phyloP scores from a whole-genome alignment of 2,113 vertebrate genomes.

The Propithecus coquereli region DNA sequence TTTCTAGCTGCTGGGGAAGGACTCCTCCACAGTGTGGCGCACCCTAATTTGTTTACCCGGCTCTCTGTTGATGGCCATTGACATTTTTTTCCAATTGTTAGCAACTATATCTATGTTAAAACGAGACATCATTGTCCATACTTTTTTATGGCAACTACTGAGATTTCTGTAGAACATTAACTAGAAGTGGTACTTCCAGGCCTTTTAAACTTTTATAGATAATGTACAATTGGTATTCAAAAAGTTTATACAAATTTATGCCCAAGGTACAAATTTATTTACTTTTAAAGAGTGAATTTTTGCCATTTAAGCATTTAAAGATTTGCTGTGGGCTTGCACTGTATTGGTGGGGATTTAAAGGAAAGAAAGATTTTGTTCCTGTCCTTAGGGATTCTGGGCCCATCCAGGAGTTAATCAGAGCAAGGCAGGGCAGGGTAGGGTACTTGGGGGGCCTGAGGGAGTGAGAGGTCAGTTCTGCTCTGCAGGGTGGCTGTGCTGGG shows the following conservation, averaged over 20 bases:
- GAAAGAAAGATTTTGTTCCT: background rate
- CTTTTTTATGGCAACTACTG: background rate
- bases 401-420: background rate
- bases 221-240: background rate
- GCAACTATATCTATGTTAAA: background rate
- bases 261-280: background rate
- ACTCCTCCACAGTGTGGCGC: no score
- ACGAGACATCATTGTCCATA: background rate
- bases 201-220: background rate
- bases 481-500: background rate
- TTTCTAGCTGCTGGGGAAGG: background rate
- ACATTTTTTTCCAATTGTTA: constrained; percentile 12
- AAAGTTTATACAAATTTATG: background rate
- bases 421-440: background rate
- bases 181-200: background rate
- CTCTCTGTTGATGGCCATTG: background rate
- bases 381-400: background rate
- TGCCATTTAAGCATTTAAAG: background rate
- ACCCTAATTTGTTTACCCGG: background rate
- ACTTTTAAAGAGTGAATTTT: background rate
- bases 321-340: background rate
- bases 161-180: background rate
- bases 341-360: background rate
- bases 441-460: background rate
- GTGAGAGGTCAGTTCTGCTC: background rate